Base-by-base conservation (phyloP, 2,113 vertebrate genomes). In the Ceyx cyanopectus region DNA sequence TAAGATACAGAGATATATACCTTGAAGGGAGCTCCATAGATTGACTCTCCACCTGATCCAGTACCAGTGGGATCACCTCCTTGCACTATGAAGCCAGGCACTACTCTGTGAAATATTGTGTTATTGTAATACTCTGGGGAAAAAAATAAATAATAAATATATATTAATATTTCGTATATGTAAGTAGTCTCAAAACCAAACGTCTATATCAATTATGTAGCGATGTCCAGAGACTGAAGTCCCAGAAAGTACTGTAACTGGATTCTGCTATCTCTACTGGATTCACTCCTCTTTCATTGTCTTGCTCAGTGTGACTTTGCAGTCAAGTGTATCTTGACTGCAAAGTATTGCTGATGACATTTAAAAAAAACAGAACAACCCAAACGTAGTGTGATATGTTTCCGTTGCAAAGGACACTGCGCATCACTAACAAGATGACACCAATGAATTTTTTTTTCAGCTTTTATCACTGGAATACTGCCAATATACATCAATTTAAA, bases 31-130 rank as follows among this genome's bases (percentile, higher is more conserved):
- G 96, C 97, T 45, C 99, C 99, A 50, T 99, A 99, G 57, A 99
- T 84, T 12, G 99, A 99, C 43, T 99, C 99, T 91, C 99, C 99
- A 17, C 99, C 99, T n/a, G 95, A 88, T 23, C 99, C 99, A 14
- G 98, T 99, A 63, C 99, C 99, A 50, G 98, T 99, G 24, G 99
- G 99, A 96, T 99, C 99, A 66, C 99, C 99, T 2, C 99, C 99
- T 96, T 99, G 99, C 50, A 99, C 96, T 84, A 99, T 99, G 96
- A 99, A 99, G 3, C 99, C 99, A 48, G 97, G 99, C 10, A 99
- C 99, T 94, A 99, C 99, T 89, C 99, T 97, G 89, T 99, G 99
- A 97, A 99, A 99, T 94, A 99, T 80, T 54, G 99, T 99, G 48
- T 99, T 99, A 92, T 99, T 98, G 58, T 99, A 99, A 96, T 99